These are phyloP conservation scores for Tragulus kanchil DNA, from an alignment of 2,113 vertebrate genomes.

Conservation along the genomic window DNA sequence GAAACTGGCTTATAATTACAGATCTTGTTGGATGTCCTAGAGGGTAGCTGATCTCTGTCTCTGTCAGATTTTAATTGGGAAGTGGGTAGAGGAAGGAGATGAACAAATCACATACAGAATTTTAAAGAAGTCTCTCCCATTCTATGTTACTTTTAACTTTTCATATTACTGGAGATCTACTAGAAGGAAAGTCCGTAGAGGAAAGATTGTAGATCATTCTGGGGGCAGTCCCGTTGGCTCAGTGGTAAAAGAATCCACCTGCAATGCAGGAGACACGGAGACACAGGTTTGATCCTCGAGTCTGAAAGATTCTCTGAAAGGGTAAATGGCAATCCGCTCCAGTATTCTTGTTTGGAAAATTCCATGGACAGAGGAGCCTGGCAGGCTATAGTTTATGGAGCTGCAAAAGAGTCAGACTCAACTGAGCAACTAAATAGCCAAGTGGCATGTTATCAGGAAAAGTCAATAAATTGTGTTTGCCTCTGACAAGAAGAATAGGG, in stretches of 20 bases:
- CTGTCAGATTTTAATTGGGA: constrained; percentile 40
- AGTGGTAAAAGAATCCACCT: background rate
- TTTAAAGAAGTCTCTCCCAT: constrained; percentile 9
- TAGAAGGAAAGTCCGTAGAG: constrained; percentile 1
- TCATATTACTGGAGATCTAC: background rate
- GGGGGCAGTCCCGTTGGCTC: too few species aligned
- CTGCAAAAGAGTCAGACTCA: background rate
- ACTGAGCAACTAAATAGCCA: background rate
- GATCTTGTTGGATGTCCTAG: background rate
- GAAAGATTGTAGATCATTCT: too few species aligned
- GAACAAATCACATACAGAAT: background rate
- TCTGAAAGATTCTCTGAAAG: background rate
- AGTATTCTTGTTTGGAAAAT: background rate
- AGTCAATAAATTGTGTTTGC: background rate
- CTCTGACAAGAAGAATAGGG: background rate
- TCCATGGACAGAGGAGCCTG: background rate
- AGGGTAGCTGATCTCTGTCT: background rate
- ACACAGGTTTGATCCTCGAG: background rate
- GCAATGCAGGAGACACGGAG: background rate
- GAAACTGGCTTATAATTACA: constrained; percentile 21
- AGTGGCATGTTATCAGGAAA: constrained; percentile 8
- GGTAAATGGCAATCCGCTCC: background rate
- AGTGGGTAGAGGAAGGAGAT: background rate
- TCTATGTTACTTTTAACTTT: constrained; percentile 25
- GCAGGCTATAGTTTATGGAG: background rate